Conservation (phyloP, 1,140 invertebrate genomes). For the Euura lappo region DNA sequence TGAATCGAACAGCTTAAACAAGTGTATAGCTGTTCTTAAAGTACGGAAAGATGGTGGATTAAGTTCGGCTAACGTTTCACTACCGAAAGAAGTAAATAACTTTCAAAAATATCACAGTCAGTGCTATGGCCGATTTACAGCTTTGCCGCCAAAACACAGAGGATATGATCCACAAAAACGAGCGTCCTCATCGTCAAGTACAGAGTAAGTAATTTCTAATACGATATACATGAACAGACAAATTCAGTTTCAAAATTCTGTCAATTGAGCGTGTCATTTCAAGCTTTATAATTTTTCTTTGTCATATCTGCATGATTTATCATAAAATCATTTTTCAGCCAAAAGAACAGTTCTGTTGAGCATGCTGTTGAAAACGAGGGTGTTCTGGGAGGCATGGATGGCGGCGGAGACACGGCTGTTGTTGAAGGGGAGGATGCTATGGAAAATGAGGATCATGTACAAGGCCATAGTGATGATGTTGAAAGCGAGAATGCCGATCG, state of each 20-base stretch:
- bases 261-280: background rate
- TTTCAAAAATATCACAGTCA: constrained; percentile 12
- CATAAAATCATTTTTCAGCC: background rate
- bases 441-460: background rate
- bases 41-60: background rate
- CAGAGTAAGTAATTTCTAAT: constrained; percentile 9
- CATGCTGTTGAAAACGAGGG: background rate
- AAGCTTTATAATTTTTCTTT: background rate
- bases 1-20: background rate
- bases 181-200: background rate
- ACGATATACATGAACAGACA: too few species aligned
- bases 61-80: background rate
- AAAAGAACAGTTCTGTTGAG: background rate
- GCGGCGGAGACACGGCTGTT: background rate
- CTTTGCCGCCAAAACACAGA: constrained; percentile 11
- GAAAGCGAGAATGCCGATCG: background rate
- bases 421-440: too few species aligned
- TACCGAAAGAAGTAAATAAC: constrained; percentile 1
- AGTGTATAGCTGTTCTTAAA: background rate
- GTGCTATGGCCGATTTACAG: constrained; percentile 10
- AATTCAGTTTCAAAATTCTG: background rate
- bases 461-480: background rate
- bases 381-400: too few species aligned
- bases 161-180: background rate
- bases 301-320: background rate